A percentile compares a stretch with the other conserved stretches of the same genome.
These are phyloP conservation scores for Gallinago nigripennis DNA, from an alignment of 2,797 vertebrate genomes.

Conservation along the genomic window DNA sequence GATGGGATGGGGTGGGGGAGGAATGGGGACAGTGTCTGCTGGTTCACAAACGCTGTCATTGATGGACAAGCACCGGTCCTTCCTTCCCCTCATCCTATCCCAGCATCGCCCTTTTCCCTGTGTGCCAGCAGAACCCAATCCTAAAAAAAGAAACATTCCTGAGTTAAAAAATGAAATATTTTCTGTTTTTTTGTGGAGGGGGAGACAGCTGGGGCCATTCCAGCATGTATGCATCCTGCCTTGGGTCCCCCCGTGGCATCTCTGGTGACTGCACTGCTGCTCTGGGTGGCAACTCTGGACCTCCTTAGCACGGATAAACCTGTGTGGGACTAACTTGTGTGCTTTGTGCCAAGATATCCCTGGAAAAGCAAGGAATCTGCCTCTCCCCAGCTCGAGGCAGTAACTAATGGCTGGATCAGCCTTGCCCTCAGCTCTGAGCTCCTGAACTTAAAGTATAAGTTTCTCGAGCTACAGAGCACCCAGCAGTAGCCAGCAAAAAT, in stretches of 20 bases:
- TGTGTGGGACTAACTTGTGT: neutral
- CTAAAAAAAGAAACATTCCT: neutral
- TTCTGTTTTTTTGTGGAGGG: neutral
- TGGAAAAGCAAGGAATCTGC: neutral
- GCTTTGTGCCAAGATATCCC: neutral
- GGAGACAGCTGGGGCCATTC: neutral
- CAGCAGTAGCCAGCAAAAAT: constrained; percentile 25
- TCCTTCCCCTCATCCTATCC: neutral
- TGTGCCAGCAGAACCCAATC: neutral
- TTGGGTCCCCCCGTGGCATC: neutral
- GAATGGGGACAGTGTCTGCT: neutral
- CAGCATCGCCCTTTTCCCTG: neutral
- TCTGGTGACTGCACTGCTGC: neutral
- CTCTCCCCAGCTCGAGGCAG: neutral
- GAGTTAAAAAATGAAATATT: neutral
- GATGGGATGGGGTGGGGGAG: neutral
- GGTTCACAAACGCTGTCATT: neutral
- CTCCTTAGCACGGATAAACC: neutral
- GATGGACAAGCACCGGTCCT: neutral
- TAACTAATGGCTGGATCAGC: neutral
- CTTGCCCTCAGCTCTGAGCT: neutral
- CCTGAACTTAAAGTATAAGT: neutral
- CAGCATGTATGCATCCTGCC: fast-evolving
- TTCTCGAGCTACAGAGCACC: constrained; percentile 1
- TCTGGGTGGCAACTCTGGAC: neutral